These are phyloP conservation scores for Chaetogeoica ovagalla DNA, from an alignment of 2,888 invertebrate species.

Conservation along the genomic window DNA sequence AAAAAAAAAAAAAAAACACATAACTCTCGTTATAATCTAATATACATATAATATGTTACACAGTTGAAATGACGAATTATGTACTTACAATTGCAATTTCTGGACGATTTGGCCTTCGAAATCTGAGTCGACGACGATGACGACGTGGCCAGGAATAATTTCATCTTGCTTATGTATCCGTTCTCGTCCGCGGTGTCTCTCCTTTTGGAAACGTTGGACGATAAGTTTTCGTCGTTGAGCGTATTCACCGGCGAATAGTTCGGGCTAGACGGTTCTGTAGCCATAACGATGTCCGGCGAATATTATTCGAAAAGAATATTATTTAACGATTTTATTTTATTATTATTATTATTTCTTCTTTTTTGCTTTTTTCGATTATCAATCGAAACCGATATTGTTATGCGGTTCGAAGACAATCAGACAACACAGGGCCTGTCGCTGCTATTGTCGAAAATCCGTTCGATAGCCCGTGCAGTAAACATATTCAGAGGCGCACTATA, in stretches of 20 bases:
- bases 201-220: neutral
- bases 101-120: constrained; percentile 12
- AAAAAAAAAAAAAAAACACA: too few relatives aligned
- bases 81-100: constrained; percentile 39
- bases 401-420: neutral
- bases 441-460: constrained; percentile 25
- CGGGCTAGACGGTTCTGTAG: neutral
- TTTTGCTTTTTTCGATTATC: too few relatives aligned
- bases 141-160: constrained; percentile 20
- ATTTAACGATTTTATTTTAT: too few relatives aligned
- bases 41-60: neutral
- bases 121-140: neutral
- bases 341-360: too few relatives aligned
- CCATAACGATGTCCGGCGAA: neutral
- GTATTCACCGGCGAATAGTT: constrained; percentile 36
- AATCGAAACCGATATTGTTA: neutral
- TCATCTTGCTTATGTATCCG: constrained; percentile 30
- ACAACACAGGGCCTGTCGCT: neutral
- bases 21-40: neutral
- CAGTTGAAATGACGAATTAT: neutral
- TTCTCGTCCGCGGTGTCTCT: neutral
- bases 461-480: constrained; percentile 1
- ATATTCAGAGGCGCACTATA: constrained; percentile 15
- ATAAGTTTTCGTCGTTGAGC: neutral
- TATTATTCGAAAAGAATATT: neutral